These are phyloP conservation scores for Mustela nigripes DNA, from an alignment of 2,113 vertebrate species.

Conservation along the genomic window DNA sequence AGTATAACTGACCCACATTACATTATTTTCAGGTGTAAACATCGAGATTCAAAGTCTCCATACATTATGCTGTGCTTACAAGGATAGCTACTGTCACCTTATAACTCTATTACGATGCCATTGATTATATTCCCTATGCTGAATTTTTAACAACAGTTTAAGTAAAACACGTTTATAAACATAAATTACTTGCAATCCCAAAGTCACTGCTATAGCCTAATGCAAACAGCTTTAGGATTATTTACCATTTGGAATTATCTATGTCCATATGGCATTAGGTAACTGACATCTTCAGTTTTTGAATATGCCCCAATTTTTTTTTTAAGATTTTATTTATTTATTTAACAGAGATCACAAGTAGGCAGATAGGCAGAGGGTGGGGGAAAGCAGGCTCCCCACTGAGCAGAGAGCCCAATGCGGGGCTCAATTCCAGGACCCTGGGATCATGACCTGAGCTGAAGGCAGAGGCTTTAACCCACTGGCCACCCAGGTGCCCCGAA, in stretches of 20 bases:
- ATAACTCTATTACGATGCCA: neutral
- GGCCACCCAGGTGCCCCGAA: neutral
- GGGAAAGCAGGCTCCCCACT: no score
- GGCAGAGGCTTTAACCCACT: no score
- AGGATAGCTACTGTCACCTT: neutral
- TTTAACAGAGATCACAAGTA: no score
- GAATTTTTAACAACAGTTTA: conserved; percentile 17
- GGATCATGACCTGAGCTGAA: no score
- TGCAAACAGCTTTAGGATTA: neutral
- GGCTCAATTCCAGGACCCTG: no score
- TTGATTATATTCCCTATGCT: neutral
- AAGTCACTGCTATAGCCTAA: neutral
- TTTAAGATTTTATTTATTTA: no score
- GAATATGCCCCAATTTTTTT: neutral
- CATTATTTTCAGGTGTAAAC: neutral
- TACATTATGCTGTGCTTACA: neutral
- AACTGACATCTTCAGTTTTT: neutral
- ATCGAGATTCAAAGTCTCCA: neutral
- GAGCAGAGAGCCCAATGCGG: no score
- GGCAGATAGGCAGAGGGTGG: no score
- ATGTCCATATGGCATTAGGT: neutral
- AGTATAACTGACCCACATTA: neutral
- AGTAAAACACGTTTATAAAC: conserved; percentile 39
- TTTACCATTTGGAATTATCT: neutral
- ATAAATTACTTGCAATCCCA: neutral